Evolutionary conservation across 2,113 vertebrate species (phyloP), one percentile per base, ranked within the genome.

Genomic region (Acrocephalus kingi): DNA sequence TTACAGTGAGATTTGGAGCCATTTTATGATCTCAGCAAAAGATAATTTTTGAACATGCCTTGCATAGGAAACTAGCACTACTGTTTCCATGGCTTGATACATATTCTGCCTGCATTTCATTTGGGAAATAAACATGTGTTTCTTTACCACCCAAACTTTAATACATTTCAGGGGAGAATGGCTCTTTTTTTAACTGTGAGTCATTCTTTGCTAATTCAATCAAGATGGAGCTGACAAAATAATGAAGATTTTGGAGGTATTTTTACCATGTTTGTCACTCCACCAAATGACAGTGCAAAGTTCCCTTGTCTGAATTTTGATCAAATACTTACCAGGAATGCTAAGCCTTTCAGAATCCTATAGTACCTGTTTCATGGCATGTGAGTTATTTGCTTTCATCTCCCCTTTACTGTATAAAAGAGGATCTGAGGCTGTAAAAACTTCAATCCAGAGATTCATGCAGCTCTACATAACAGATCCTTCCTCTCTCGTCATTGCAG

Each of bases 391-490:
- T 77, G 87, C 97, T 98, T 98, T 98, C 97, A 98, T 98, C 97
- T 97, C 95, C 82, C 92, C 92, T 98, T 97, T 97, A 97, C 96
- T 97, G 92, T 97, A 97, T 97, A 97, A 98, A 98, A 97, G 97
- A 98, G 94, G 97, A 98, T 98, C 96, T 98, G 96, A 98, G 94
- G 97, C 96, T 95, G 96, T 98, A 97, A 97, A 97, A 97, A 97
- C 98, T 98, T 98, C 98, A 98, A 98, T 97, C 94, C 90, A 46
- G 97, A 97, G 96, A 98, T 97, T 97, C 97, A 97, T 96, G 97
- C 97, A 97, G 96, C 97, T 97, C 96, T 97, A 97, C 97, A 98
- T 96, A 98, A 97, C 97, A 97, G 97, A 97, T 94, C 90, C 89
- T 97, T 97, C 96, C 96, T 97, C 98, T 97, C 97, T 97, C 95